A percentile compares a stretch with the other conserved stretches of the same genome.
Conservation (phyloP, 2,888 invertebrate species). For the Odiellus spinosus region DNA sequence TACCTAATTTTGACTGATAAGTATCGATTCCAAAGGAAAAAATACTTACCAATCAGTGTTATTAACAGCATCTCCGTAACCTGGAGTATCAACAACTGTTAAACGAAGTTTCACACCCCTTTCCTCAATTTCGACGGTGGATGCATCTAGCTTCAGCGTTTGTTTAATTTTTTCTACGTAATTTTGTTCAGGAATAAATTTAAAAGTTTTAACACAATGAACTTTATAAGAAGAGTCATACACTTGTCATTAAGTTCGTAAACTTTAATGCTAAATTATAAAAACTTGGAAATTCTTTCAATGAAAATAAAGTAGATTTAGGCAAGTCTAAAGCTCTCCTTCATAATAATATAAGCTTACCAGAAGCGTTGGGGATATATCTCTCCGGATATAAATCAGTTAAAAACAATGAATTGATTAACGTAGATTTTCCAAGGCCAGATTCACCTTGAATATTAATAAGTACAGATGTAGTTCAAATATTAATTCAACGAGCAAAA, state of each 20-base stretch:
- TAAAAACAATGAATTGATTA: constrained; percentile 84
- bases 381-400: constrained; percentile 90
- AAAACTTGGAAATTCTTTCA: too few relatives aligned
- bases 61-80: constrained; percentile 69
- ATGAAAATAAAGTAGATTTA: too few relatives aligned
- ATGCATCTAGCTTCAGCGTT: constrained; percentile 83
- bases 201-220: not conserved
- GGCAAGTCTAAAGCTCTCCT: too few relatives aligned
- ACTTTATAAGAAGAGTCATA: not conserved
- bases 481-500: too few relatives aligned
- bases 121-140: constrained; percentile 92
- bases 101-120: constrained; percentile 79
- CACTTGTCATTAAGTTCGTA: not conserved
- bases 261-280: too few relatives aligned
- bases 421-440: constrained; percentile 65
- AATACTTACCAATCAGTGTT: constrained; percentile 20
- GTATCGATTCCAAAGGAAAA: constrained; percentile 1
- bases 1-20: constrained; percentile 2
- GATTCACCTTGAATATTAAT: constrained; percentile 16
- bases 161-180: constrained; percentile 14
- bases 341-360: too few relatives aligned
- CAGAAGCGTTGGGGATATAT: constrained; percentile 68
- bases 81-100: constrained; percentile 86
- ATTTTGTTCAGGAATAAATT: not conserved
- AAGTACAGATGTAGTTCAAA: too few relatives aligned